Base-by-base conservation (phyloP, 2,113 vertebrate genomes). In the Pelecanus crispus region DNA sequence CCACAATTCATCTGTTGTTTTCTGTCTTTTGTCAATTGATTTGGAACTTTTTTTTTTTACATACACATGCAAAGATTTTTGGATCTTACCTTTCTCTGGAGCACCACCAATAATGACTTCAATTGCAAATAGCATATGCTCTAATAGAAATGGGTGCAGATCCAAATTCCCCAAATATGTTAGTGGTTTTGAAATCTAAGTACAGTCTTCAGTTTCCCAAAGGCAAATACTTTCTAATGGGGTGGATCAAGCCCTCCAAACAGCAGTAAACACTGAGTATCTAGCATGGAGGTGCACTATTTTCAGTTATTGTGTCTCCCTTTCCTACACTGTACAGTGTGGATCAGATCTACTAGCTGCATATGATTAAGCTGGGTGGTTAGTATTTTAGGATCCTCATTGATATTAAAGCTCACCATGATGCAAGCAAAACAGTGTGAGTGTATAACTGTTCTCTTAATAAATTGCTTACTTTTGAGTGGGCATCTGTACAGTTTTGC, bases 1-100 rank as follows among this genome's bases (percentile, higher is more conserved):
- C 52, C 42, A 53, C 7, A 12, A 59, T 71, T 93, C 34, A 75
- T 77, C 59, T 84, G 34, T 49, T 90, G 55, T 91, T 94, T 95
- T 66, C 65, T 74, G 38, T 50, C 38, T 88, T 83, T 81, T 81
- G 79, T 74, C 67, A 94, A 14, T 24, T 58, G 77, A 55, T 83
- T 90, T 86, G 63, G 50, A 82, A 49, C 55, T 52, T 26, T 53
- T 81, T 47, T 61, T 55, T 62, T 42, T 81, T 61, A 72, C 12
- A 59, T 25, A 71, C 1, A 5, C 1, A 22, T 9, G 10, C 50
- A 73, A 31, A 83, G 38, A 36, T 81, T 70, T 70, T 78, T 66
- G 72, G 68, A 84, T 75, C 72, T 84, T 91, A 71, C 80, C 86
- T 92, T 92, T 89, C 68, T 59, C 52, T 94, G 92, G 56, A 92